Evolutionary conservation across 2,113 vertebrate genomes (phyloP).

Genomic region (Nyctereutes procyonoides): DNA sequence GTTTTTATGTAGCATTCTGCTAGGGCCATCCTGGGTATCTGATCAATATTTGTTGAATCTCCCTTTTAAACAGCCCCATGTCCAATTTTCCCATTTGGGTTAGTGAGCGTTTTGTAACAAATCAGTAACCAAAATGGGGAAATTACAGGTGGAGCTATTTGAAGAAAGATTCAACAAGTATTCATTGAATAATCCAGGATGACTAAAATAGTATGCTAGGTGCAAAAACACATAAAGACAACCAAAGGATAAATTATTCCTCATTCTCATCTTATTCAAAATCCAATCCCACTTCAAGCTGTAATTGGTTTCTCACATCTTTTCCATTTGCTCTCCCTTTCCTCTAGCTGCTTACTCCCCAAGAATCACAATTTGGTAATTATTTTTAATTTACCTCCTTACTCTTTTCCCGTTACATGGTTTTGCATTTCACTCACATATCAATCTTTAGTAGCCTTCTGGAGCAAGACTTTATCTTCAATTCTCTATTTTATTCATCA

Average conservation of each 20-base stretch:
- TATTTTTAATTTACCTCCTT: not conserved
- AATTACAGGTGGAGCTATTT: not conserved
- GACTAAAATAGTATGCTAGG: not conserved
- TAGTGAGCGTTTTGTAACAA: not conserved
- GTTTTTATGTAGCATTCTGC: not conserved
- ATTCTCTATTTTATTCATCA: not conserved
- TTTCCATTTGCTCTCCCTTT: not conserved
- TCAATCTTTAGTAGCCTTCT: not conserved
- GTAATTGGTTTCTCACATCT: not conserved
- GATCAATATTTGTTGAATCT: not conserved
- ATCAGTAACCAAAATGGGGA: not conserved
- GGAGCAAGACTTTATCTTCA: not conserved
- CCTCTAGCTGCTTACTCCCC: not conserved
- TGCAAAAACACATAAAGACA: not conserved
- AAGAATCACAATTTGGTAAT: not conserved
- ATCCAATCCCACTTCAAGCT: not conserved
- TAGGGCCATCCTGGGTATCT: not conserved
- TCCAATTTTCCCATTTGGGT: not conserved
- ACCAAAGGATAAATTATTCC: not conserved
- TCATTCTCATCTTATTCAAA: not conserved
- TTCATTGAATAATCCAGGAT: not conserved
- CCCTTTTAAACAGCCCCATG: not conserved
- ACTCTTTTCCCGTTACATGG: not conserved
- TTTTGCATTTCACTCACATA: not conserved
- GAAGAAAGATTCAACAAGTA: not conserved